These are phyloP conservation scores for Semnornis frantzii DNA, from an alignment of 2,113 vertebrate species.

Conservation along the genomic window DNA sequence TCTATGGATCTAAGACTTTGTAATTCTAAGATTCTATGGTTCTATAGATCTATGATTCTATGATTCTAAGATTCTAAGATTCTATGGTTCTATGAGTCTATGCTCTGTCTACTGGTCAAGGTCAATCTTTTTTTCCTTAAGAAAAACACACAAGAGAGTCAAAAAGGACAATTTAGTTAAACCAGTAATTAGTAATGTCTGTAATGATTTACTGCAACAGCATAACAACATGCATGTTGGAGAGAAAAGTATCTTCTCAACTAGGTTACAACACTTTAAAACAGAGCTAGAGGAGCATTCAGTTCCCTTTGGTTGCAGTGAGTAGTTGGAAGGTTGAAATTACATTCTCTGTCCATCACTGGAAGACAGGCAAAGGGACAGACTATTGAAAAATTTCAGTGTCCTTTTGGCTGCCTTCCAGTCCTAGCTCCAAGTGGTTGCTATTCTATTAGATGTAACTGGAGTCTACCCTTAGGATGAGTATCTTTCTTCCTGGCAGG, in stretches of 20 bases:
- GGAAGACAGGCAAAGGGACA: slow-evolving; percentile 34
- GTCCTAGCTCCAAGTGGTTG: slow-evolving; percentile 35
- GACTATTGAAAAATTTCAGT: slow-evolving; percentile 63
- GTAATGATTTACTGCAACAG: not conserved
- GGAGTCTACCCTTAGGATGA: slow-evolving; percentile 50
- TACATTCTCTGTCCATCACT: slow-evolving; percentile 58
- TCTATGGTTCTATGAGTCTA: too few relatives aligned
- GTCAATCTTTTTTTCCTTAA: too few relatives aligned
- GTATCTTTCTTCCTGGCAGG: slow-evolving; percentile 43
- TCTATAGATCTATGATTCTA: too few relatives aligned
- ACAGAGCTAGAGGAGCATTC: not conserved
- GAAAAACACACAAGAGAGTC: not conserved
- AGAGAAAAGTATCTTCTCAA: slow-evolving; percentile 13
- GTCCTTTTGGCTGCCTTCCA: slow-evolving; percentile 70
- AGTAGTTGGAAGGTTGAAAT: slow-evolving; percentile 64
- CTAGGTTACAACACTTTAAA: slow-evolving; percentile 31
- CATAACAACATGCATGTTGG: not conserved
- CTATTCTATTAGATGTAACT: slow-evolving; percentile 65
- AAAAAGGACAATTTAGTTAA: slow-evolving; percentile 10
- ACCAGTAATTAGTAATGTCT: not conserved
- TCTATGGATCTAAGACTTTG: too few relatives aligned
- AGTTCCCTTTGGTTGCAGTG: not conserved
- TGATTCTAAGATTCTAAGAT: too few relatives aligned
- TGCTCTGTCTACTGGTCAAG: too few relatives aligned
- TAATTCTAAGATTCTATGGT: too few relatives aligned